Evolutionary conservation across 1,140 invertebrate species (phyloP), one percentile per base, ranked within the genome.

Genomic region (Aphaenogaster rudis): DNA sequence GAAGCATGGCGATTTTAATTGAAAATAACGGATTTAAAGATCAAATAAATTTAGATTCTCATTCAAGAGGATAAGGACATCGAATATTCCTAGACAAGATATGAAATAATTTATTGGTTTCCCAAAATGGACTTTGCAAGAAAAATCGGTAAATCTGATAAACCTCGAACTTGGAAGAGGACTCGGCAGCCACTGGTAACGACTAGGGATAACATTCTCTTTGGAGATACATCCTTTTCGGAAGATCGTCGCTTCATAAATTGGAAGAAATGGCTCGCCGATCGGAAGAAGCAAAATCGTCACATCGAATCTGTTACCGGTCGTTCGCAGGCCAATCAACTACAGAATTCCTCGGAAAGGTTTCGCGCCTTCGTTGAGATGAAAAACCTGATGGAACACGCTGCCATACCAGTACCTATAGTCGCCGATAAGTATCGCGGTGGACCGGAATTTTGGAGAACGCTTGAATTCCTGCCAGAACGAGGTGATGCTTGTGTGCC

Each of bases 291-390:
- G 0, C 88, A 90, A 0, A 72, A 88, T n/a, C 13, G 82, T 8
- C 85, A 6, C 13, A 91, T 89, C 0, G 45, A 72, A 11, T 42
- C 15, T 1, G n/a, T 9, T n/a, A 87, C 90, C 0, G 86, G 85
- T 11, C 95, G 91, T 8, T 94, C 93, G 85, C 94, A 93, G 64
- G 92, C 91, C 4, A 93, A 52, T 13, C 93, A 95, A 6, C 90
- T 95, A 21, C 86, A 95, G 2, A 94, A 92, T 57, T 94, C 95
- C 17, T 91, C 86, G 42, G 90, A 89, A 21, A 92, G 90, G 2
- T 71, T 85, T 71, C 94, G 94, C 0, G 4, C 90, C 1, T 85
- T 89, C 8, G 77, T 92, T 0, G 94, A 94, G 57, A 92, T 87
- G 42, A 86, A 78, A 78, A 82, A 89, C 39, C 57, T 95, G 74